Conservation (phyloP, 2,113 vertebrate species). For the Propithecus coquereli region DNA sequence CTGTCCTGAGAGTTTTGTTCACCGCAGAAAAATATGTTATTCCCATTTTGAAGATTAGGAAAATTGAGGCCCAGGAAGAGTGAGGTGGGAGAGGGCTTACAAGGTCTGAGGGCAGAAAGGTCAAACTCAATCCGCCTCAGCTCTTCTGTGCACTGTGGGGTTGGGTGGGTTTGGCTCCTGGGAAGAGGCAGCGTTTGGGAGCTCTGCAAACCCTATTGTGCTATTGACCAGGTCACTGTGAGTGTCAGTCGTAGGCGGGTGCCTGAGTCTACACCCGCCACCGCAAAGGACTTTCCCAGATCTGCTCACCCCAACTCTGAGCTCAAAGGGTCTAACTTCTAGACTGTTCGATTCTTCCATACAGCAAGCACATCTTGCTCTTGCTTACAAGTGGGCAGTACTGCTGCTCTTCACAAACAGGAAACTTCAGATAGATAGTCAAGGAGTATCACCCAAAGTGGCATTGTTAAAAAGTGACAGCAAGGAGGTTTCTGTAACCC, state of each 20-base stretch:
- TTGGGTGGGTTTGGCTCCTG: neutral
- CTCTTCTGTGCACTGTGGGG: rapidly evolving
- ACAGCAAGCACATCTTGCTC: rapidly evolving
- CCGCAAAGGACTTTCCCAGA: neutral
- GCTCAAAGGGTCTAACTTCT: neutral
- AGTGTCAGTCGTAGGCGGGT: rapidly evolving
- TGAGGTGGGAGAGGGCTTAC: neutral
- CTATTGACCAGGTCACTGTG: rapidly evolving
- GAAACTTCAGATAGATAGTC: neutral
- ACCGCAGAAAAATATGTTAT: neutral
- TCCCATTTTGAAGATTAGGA: conserved; percentile 35
- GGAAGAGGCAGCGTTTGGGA: neutral
- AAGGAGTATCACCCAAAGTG: neutral
- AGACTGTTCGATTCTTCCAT: rapidly evolving
- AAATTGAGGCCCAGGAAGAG: neutral
- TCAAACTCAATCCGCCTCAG: neutral
- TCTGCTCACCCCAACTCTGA: rapidly evolving
- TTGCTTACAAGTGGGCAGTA: neutral
- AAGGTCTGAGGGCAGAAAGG: neutral
- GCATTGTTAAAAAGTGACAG: rapidly evolving
- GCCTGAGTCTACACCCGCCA: rapidly evolving
- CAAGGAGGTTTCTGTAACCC: neutral
- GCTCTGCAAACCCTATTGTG: rapidly evolving
- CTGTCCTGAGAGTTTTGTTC: neutral
- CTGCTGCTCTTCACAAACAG: neutral